These are phyloP conservation scores for Sprattus sprattus DNA, from an alignment of 2,113 vertebrate genomes.

Conservation along the genomic window DNA sequence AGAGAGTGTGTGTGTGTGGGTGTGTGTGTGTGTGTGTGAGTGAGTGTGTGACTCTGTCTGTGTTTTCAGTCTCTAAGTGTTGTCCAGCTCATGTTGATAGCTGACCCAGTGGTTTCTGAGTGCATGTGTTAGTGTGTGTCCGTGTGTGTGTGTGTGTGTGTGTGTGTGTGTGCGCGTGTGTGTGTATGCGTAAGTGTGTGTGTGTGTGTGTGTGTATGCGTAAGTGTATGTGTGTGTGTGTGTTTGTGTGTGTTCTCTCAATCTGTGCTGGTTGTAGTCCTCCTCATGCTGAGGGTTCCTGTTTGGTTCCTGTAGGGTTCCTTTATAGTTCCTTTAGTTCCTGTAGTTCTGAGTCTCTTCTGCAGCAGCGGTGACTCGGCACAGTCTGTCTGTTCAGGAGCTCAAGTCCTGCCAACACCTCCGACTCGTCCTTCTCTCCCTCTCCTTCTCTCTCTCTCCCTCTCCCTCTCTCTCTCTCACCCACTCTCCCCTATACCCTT, in stretches of 20 bases:
- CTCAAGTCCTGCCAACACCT: slow-evolving; percentile 18
- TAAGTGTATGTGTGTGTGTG: neutral
- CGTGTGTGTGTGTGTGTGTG: neutral
- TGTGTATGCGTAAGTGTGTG: neutral
- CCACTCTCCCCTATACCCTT: neutral
- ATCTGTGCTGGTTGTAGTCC: too few relatives aligned
- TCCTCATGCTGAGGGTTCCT: too few relatives aligned
- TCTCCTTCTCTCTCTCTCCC: neutral
- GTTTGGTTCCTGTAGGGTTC: too few relatives aligned
- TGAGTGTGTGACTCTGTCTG: slow-evolving; percentile 3
- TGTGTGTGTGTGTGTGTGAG: slow-evolving; percentile 24
- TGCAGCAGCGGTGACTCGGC: slow-evolving; percentile 12
- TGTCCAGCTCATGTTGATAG: neutral
- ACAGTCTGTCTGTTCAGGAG: neutral
- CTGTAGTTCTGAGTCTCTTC: neutral
- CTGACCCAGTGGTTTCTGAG: too few relatives aligned
- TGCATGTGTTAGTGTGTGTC: neutral
- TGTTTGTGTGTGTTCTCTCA: too few relatives aligned
- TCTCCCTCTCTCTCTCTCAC: neutral
- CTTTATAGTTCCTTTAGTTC: neutral
- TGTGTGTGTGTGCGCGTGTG: neutral
- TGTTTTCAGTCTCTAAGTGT: neutral
- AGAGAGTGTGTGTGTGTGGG: neutral
- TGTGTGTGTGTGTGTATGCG: too few relatives aligned
- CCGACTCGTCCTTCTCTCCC: neutral